Evolutionary conservation across 2,888 invertebrate genomes (phyloP), one percentile per base, ranked within the genome.

Genomic region (Microplitis deprimator): DNA sequence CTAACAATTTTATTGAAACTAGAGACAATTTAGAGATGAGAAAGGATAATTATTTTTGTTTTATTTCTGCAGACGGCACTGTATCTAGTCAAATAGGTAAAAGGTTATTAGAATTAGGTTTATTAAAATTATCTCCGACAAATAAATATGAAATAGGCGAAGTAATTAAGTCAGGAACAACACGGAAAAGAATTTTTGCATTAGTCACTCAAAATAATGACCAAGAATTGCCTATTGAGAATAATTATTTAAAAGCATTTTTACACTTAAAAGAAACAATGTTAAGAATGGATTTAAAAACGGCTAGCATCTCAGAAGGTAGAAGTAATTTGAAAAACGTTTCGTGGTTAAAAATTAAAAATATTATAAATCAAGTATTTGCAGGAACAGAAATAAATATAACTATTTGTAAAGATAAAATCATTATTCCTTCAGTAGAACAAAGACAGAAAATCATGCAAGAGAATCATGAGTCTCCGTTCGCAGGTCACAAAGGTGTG

Each of bases 21-120:
- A 41, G 76, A 8, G 77, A 77, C 6, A 79, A 73, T 6, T 29
- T 79, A 38, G 70, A 76, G 73, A 79, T 77, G 76, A 75, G 59
- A 20, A 77, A 78, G 39, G 59, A 79, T 40, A 64, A 67, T 41
- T 77, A 77, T 16, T 68, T 50, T 13, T 50, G 50, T 8, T 50
- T 50, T 10, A 50, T 50, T 10, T 1, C 8, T 62, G 62, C 62
- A 62, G 20, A 62, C 17, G 17, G 17, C n/a, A 62, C 62, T n/a
- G 62, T 62, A 7, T 16, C 13, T 17, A 62, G 20, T 16, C 17
- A 62, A n/a, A 62, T 62, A 1, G n/a, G 62, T 17, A 62, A 62
- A 7, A 6, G 7, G 6, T 7, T 50, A 4, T 10, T 50, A 10
- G 13, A 50, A 50, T 10, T 50, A 13, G 50, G 50, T 50, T 50